A percentile compares a stretch with the other conserved stretches of the same genome.
Conservation (phyloP, 1,140 invertebrate species). For the Oryzaephilus surinamensis region DNA sequence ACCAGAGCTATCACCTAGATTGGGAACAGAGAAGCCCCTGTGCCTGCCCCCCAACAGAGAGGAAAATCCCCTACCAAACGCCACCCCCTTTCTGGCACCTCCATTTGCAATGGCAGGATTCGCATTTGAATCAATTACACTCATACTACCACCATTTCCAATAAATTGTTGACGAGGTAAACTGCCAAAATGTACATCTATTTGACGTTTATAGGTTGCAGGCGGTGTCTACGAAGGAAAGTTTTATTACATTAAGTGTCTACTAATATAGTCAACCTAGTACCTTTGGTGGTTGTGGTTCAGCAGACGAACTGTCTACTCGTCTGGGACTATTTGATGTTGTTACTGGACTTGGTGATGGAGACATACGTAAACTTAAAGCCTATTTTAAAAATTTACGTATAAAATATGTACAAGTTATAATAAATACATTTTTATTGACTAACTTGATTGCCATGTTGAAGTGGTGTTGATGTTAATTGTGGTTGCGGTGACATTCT, state of each 20-base stretch:
- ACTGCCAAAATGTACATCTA: constrained; percentile 66
- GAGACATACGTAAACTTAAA: constrained; percentile 29
- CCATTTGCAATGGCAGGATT: constrained; percentile 27
- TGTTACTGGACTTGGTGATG: constrained; percentile 37
- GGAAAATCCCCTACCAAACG: constrained; percentile 59
- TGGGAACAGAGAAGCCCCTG: constrained; percentile 80
- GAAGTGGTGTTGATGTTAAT: constrained; percentile 31
- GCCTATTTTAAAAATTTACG: constrained; percentile 18
- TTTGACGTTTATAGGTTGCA: constrained; percentile 53
- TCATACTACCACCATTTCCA: constrained; percentile 28
- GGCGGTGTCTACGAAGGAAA: constrained; percentile 52
- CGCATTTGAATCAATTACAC: constrained; percentile 36
- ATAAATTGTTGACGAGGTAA: constrained; percentile 57
- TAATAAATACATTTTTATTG: no score
- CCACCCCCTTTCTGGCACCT: constrained; percentile 44
- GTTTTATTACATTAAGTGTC: neutral
- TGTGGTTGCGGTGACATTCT: constrained; percentile 32
- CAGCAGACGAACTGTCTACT: constrained; percentile 11
- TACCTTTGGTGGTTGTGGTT: constrained; percentile 33
- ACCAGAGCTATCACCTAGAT: constrained; percentile 61
- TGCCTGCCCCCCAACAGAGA: constrained; percentile 50
- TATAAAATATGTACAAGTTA: no score
- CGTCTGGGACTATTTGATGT: constrained; percentile 15
- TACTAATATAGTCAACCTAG: neutral
- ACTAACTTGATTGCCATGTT: constrained; percentile 29